phyloP scores from a whole-genome alignment of 2,888 invertebrate species.

The Brachyptera putata region DNA sequence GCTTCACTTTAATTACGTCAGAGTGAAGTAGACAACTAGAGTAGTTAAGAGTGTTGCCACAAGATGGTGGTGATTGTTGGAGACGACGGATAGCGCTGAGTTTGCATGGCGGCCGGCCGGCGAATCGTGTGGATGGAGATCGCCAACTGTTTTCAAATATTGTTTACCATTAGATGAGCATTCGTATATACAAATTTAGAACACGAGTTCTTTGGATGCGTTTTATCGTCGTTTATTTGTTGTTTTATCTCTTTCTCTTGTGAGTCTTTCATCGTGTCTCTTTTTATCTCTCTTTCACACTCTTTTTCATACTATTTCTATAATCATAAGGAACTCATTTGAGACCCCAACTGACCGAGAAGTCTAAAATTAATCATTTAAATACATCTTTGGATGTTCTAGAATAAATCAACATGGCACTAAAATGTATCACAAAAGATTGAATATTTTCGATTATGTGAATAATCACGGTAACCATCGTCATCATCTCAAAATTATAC shows the following conservation, averaged over 20 bases:
- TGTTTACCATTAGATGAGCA: not conserved
- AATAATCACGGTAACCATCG: no score
- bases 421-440: no score
- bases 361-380: no score
- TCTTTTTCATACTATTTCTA: not conserved
- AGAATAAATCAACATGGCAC: no score
- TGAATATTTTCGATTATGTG: no score
- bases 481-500: no score
- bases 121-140: not conserved
- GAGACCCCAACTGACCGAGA: no score
- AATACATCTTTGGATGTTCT: no score
- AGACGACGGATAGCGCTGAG: not conserved
- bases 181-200: not conserved
- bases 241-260: not conserved
- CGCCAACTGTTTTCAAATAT: constrained; percentile 1
- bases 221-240: not conserved
- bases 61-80: no score
- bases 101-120: not conserved
- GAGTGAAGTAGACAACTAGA: not conserved
- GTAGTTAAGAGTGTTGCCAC: not conserved
- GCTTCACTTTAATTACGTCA: no score
- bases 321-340: no score
- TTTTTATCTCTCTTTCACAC: not conserved
- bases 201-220: no score
- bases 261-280: not conserved